These are phyloP conservation scores for Oryzaephilus surinamensis DNA, from an alignment of 1,140 invertebrate genomes.

Conservation along the genomic window DNA sequence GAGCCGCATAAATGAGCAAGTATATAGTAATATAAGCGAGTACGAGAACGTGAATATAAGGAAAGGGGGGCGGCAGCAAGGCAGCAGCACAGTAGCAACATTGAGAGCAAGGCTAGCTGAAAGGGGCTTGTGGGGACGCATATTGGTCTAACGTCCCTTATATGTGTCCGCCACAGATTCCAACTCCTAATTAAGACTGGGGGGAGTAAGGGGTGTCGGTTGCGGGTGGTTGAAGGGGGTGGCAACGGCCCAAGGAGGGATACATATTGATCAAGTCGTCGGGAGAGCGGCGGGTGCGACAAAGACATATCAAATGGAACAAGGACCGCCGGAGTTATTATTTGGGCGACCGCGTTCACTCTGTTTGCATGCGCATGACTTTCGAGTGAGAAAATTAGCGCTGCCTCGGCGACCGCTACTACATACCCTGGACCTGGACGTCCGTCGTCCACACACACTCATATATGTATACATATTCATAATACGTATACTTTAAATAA, in stretches of 20 bases:
- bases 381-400: slow-evolving; percentile 30
- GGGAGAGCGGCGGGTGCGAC: slow-evolving; percentile 24
- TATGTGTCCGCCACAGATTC: slow-evolving; percentile 55
- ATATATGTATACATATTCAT: no score
- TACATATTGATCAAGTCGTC: slow-evolving; percentile 35
- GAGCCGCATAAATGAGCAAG: no score
- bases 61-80: neutral
- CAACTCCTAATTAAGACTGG: slow-evolving; percentile 53
- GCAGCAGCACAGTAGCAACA: neutral
- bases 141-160: slow-evolving; percentile 43
- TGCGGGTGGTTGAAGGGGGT: slow-evolving; percentile 11
- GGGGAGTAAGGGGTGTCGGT: slow-evolving; percentile 12
- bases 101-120: neutral
- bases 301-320: slow-evolving; percentile 19
- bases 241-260: slow-evolving; percentile 33
- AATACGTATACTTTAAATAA: no score
- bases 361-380: slow-evolving; percentile 27
- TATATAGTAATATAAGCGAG: no score
- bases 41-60: neutral
- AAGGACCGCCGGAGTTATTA: slow-evolving; percentile 32
- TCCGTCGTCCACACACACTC: neutral
- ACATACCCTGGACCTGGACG: slow-evolving; percentile 1
- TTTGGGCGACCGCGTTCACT: slow-evolving; percentile 30
- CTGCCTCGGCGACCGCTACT: slow-evolving; percentile 12
- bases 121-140: no score